Evolutionary conservation across 2,888 invertebrate species (phyloP), one percentile per base, ranked within the genome.

Genomic region (Limnephilus rhombicus): DNA sequence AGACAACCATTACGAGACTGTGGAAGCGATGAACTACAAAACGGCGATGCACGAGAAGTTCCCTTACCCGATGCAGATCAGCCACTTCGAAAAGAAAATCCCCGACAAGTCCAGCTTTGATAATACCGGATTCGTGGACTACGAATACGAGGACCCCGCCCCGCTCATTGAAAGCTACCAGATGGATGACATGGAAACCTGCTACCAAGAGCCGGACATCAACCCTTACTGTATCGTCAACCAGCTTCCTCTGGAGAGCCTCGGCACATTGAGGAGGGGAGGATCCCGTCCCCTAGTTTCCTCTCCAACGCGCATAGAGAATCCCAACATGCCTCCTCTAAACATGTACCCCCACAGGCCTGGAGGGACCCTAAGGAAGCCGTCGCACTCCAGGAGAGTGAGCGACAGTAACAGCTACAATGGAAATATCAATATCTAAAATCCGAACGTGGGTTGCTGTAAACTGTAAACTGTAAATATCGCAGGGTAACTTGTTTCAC

Each of bases 91-190:
- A 34, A 93, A 93, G 89, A 93, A 92, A 45, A 88, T 93, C 29
- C 92, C 90, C 24, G 93, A 93, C 41, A 94, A 93, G 83, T 85
- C 92, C n/a, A 96, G 96, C 92, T 97, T 97, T 94, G 97, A 97
- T 95, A 98, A 98, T 94, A 97, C 97, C 91, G 97, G 98, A 53
- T 98, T 98, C 95, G 97, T 98, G 95, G 98, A 91, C 95, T 98
- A 98, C 89, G 98, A 98, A 94, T 98, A 98, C 94, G 98, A 98
- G 95, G 98, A 98, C 94, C 97, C 98, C 5, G 97, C 98, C 1
- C 97, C 98, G 0, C 94, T 97, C 90, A 97, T 98, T 94, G 98
- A 98, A 94, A 97, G 97, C 94, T 98, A 98, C 95, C 97, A 97
- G 93, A 94, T 96, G 94, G 96, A 96, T 94, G 96, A 97, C 94